Evolutionary conservation across 1,140 invertebrate genomes (phyloP).

Genomic region (Temnothorax curvispinosus): DNA sequence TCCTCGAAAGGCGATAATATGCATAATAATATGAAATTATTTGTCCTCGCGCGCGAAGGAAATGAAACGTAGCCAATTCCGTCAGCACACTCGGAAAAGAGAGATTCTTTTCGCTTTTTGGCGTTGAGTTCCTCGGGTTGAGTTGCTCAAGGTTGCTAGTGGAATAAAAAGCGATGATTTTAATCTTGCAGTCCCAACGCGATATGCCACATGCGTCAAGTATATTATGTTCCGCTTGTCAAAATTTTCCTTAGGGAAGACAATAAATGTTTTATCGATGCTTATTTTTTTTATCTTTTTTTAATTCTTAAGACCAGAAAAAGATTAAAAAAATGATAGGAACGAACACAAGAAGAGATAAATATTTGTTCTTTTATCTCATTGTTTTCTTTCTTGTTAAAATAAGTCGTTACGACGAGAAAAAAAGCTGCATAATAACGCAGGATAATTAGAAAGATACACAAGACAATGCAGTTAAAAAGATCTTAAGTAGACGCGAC

Average conservation of each 20-base stretch:
- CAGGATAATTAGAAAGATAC: neutral
- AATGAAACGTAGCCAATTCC: neutral
- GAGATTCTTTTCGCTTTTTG: neutral
- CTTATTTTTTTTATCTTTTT: no score
- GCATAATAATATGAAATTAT: neutral
- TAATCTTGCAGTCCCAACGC: neutral
- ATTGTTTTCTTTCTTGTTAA: neutral
- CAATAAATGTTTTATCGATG: no score
- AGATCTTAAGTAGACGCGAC: no score
- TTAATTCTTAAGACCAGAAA: no score
- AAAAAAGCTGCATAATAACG: neutral
- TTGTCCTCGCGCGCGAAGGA: neutral
- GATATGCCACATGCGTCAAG: neutral
- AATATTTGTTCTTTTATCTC: neutral
- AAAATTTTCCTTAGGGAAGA: neutral
- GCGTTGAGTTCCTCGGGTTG: neutral
- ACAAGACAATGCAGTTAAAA: neutral
- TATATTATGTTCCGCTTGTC: neutral
- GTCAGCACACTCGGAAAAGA: neutral
- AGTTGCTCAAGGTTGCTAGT: neutral
- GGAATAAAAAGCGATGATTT: slow-evolving; percentile 1
- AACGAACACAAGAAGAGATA: neutral
- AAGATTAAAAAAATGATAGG: no score
- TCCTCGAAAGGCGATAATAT: slow-evolving; percentile 10
- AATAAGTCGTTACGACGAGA: neutral